A percentile compares a stretch with the other conserved stretches of the same genome.
These are phyloP conservation scores for Petrocephalus zakoni DNA, from an alignment of 2,113 vertebrate genomes.

Conservation along the genomic window DNA sequence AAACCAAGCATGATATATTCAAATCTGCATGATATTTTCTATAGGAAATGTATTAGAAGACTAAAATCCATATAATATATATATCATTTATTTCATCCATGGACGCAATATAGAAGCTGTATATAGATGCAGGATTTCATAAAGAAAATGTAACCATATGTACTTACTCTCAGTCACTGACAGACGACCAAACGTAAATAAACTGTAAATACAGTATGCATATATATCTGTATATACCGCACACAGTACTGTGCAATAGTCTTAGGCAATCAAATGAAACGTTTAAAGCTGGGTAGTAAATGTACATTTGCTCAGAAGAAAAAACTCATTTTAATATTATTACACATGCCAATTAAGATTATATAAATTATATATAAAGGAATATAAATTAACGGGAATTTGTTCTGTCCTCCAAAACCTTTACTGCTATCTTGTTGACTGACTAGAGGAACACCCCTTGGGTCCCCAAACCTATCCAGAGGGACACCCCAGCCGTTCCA, in stretches of 20 bases:
- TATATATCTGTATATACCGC: background rate
- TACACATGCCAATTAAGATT: background rate
- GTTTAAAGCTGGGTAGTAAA: background rate
- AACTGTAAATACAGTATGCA: background rate
- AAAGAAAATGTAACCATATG: background rate
- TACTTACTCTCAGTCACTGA: background rate
- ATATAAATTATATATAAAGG: too few species aligned
- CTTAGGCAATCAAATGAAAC: background rate
- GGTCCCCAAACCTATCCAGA: too few species aligned
- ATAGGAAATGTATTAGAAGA: background rate
- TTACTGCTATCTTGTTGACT: too few species aligned
- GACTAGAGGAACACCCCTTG: background rate
- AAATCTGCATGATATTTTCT: background rate
- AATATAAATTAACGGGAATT: background rate
- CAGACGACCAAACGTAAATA: too few species aligned
- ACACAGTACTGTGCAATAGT: background rate
- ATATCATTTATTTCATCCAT: background rate
- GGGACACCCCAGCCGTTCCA: background rate
- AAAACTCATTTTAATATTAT: background rate
- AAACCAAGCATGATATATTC: too few species aligned
- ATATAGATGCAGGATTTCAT: background rate
- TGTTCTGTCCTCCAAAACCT: background rate
- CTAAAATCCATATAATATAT: background rate
- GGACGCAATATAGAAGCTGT: background rate
- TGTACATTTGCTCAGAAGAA: background rate